Evolutionary conservation across 2,888 invertebrate species (phyloP).

Genomic region (Chironomus tentans): DNA sequence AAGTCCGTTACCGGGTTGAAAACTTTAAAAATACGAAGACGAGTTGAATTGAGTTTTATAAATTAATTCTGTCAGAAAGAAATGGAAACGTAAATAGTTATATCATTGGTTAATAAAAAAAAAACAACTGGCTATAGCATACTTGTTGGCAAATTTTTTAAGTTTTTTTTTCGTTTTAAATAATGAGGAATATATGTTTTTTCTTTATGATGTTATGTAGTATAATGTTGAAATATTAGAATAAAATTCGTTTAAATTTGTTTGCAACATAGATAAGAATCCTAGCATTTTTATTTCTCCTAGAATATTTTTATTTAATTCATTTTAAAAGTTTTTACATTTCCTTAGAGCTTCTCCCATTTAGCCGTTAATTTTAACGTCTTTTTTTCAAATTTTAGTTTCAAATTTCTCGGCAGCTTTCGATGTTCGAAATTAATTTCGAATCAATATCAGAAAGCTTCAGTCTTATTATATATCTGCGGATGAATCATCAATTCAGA

Average conservation of each 20-base stretch:
- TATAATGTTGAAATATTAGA: constrained; percentile 6
- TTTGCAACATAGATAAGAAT: not conserved
- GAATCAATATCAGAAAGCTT: too few species aligned
- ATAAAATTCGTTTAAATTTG: constrained; percentile 6
- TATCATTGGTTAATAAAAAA: too few species aligned
- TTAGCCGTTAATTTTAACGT: too few species aligned
- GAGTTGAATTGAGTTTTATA: not conserved
- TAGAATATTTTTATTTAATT: not conserved
- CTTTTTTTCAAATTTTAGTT: too few species aligned
- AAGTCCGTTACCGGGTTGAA: not conserved
- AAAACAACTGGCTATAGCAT: not conserved
- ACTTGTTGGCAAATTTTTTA: constrained; percentile 1
- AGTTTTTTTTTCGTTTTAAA: not conserved
- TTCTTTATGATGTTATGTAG: constrained; percentile 8
- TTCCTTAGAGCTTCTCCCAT: not conserved
- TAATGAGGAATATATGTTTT: not conserved
- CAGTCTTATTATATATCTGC: too few species aligned
- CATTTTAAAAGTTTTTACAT: not conserved
- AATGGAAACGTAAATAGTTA: too few species aligned
- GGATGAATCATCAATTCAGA: too few species aligned
- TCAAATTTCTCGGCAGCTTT: too few species aligned
- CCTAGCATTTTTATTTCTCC: not conserved
- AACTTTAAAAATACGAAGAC: not conserved
- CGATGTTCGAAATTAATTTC: too few species aligned
- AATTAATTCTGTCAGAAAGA: too few species aligned